These are phyloP conservation scores for Enteromius radiatus DNA, from an alignment of 2,797 vertebrate genomes.

Conservation along the genomic window DNA sequence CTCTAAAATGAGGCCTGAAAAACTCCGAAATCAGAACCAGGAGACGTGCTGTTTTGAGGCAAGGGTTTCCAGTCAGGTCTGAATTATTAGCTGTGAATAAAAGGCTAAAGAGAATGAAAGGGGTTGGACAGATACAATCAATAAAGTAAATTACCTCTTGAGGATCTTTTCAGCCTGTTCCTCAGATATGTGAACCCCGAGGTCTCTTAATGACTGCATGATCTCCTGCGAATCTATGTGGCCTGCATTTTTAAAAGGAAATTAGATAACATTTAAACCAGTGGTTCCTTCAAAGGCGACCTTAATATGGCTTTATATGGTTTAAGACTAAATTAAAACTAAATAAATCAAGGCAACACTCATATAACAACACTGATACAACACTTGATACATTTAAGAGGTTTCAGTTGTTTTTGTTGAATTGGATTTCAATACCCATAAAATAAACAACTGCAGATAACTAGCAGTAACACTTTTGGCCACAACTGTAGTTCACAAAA, in stretches of 20 bases:
- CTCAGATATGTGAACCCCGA: slow-evolving; percentile 94
- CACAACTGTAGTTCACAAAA: background rate
- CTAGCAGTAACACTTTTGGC: too few relatives aligned
- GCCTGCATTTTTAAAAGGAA: slow-evolving; percentile 72
- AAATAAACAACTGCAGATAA: too few relatives aligned
- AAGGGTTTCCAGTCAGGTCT: background rate
- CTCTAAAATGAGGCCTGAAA: background rate
- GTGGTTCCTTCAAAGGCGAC: background rate
- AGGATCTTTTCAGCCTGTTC: slow-evolving; percentile 96
- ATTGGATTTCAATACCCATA: too few relatives aligned
- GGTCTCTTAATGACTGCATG: slow-evolving; percentile 93
- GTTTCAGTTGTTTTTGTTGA: too few relatives aligned
- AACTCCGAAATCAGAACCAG: background rate
- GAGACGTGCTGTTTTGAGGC: background rate
- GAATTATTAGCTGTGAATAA: slow-evolving; percentile 1
- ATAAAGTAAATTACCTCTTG: slow-evolving; percentile 81
- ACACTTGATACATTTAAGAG: too few relatives aligned
- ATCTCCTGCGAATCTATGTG: slow-evolving; percentile 94
- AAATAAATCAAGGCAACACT: background rate
- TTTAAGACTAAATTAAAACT: background rate
- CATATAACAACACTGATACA: background rate
- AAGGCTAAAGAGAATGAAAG: background rate
- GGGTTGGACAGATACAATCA: background rate
- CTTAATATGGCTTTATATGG: background rate
- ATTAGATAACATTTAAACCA: background rate